Evolutionary conservation across 2,113 vertebrate genomes (phyloP), one percentile per base, ranked within the genome.

Genomic region (Poeciliopsis prolifica): DNA sequence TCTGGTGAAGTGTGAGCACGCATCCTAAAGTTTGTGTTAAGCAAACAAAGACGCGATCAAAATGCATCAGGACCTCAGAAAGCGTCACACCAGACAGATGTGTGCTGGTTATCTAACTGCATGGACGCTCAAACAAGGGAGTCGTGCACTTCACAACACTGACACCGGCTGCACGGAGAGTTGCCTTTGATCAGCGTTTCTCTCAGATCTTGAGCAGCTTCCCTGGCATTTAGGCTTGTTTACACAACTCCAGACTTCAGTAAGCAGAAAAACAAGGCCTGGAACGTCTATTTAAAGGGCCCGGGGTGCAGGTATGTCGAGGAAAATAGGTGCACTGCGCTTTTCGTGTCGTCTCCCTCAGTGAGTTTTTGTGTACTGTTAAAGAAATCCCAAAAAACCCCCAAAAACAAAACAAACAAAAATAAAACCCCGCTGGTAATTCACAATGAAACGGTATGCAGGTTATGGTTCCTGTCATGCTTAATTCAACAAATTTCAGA

Each of bases 101-200:
- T 84, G 44, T 73, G 80, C 89, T 89, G 91, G 88, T 90, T 86
- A 86, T 89, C 85, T 86, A 82, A 68, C 61, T 77, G 83, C 75
- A 77, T 61, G 61, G 84, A 70, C 69, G 22, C 61, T 74, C 65
- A 66, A 30, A 68, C 44, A 73, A 62, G 72, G 69, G 76, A 42
- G 78, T 75, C 35, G 76, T 72, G 37, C 76, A 75, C 65, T 73
- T 68, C 10, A 24, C 70, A 26, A 29, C 54, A 28, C 86, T 88
- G 82, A 90, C 88, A 87, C 79, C 35, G 78, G 81, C 82, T 90
- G 80, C 72, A 81, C 86, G 90, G 82, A 84, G 86, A 90, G 77
- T 71, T 24, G 42, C 83, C 93, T 93, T 93, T 92, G 91, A 94
- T 93, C 91, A 91, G 83, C 69, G 81, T 71, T 83, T 80, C 80